phyloP scores from a whole-genome alignment of 2,113 vertebrate genomes.

The Steatornis caripensis region DNA sequence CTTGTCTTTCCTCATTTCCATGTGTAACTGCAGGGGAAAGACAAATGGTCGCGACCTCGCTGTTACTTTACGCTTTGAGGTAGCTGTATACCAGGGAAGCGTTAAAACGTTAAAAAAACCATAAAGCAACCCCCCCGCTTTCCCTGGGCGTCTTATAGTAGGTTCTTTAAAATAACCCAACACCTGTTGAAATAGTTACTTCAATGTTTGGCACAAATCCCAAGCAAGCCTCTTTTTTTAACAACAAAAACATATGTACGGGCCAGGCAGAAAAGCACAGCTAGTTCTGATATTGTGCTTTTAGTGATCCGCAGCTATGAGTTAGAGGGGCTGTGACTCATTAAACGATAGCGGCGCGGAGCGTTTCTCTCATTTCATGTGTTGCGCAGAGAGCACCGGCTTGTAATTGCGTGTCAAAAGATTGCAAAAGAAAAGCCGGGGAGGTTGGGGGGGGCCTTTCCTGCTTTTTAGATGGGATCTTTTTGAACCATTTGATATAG shows the following conservation, averaged over 20 bases:
- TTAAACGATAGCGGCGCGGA: neutral
- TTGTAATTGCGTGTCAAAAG: neutral
- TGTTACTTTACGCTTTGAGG: neutral
- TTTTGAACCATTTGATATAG: fast-evolving
- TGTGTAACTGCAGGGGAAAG: neutral
- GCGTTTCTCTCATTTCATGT: neutral
- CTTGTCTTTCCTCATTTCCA: neutral
- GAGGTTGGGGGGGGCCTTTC: neutral
- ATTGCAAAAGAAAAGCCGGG: neutral
- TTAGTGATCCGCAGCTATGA: neutral
- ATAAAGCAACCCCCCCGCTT: neutral
- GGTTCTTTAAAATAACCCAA: neutral
- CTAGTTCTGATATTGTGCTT: constrained; percentile 23
- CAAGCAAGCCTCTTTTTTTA: neutral
- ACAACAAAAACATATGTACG: constrained; percentile 18
- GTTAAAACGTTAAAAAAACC: neutral
- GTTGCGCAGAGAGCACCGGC: neutral
- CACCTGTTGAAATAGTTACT: constrained; percentile 50
- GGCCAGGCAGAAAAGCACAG: constrained; percentile 23
- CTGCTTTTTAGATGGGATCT: neutral
- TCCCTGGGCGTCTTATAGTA: neutral
- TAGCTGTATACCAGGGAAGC: neutral
- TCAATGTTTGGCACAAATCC: neutral
- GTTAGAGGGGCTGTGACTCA: constrained; percentile 18
- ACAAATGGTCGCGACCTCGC: neutral